phyloP scores from a whole-genome alignment of 2,113 vertebrate genomes.

The Rhabdomys dilectus region DNA sequence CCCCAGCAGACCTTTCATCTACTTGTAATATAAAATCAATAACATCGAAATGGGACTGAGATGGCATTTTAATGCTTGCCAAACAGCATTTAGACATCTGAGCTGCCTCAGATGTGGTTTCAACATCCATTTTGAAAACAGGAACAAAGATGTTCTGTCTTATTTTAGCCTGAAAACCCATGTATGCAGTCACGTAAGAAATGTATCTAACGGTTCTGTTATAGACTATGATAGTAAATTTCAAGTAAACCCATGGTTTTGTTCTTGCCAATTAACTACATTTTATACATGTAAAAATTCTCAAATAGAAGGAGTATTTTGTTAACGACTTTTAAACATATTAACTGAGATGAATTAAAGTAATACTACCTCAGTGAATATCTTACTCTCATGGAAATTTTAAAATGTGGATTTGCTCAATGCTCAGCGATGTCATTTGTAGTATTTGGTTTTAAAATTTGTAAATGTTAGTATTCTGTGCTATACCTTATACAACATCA shows the following conservation, averaged over 20 bases:
- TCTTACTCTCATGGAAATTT: neutral
- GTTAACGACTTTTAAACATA: neutral
- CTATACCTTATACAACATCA: neutral
- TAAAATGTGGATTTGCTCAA: conserved; percentile 39
- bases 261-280: neutral
- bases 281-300: neutral
- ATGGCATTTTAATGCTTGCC: conserved; percentile 85
- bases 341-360: neutral
- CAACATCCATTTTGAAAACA: conserved; percentile 67
- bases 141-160: conserved; percentile 28
- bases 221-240: conserved; percentile 1
- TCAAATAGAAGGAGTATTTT: neutral
- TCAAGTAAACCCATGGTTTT: neutral
- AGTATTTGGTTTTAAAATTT: conserved; percentile 18
- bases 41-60: conserved; percentile 80
- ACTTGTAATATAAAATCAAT: conserved; percentile 87
- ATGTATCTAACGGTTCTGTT: neutral
- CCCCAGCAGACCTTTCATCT: conserved; percentile 76
- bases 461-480: conserved; percentile 14
- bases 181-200: neutral
- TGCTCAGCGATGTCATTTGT: neutral
- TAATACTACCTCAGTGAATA: neutral
- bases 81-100: conserved; percentile 78
- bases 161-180: neutral
- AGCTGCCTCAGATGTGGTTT: conserved; percentile 78